Base-by-base conservation (phyloP, 2,797 vertebrate species). In the Dicrostonyx torquatus region DNA sequence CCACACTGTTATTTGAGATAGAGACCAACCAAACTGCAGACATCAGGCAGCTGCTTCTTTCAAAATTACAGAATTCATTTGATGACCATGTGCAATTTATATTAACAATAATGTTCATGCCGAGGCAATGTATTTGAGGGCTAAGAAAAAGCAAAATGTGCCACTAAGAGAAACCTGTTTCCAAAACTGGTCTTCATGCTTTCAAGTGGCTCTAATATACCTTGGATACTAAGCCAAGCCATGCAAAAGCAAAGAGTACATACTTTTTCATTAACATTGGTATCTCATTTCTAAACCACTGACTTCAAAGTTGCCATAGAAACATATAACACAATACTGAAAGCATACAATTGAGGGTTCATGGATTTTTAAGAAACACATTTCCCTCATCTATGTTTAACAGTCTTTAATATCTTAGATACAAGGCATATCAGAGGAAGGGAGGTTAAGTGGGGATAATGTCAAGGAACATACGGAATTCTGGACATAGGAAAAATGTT, bases 251-350 rank as follows among this genome's bases (percentile, higher is more conserved):
- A 87, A 95, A 37, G 3, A 96, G 82, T 43, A 40, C 76, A 75
- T 76, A 92, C 95, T 98, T 96, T 96, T 96, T 97, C 85, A 66
- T 96, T 91, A 97, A 96, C 97, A 97, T 48, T 95, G 93, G 94
- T 93, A 97, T 37, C 97, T 93, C 97, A 97, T 96, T 96, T 93
- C 96, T 97, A 92, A 97, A 96, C 96, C 60, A 97, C 97, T 95
- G 97, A 98, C 98, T 97, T 97, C 95, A 96, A 98, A 98, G 97
- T 98, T 98, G 97, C 97, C 98, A 98, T 95, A 98, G 97, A 98
- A 98, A 98, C 97, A 97, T 40, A 72, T 73, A 96, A 97, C 92
- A 97, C 92, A 92, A 97, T 97, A 98, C 97, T 94, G 95, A 97
- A 98, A 98, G 97, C 97, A 97, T 96, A 97, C 95, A 97, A 82